These are phyloP conservation scores for Oncorhynchus keta DNA, from an alignment of 2,113 vertebrate genomes.

Conservation along the genomic window DNA sequence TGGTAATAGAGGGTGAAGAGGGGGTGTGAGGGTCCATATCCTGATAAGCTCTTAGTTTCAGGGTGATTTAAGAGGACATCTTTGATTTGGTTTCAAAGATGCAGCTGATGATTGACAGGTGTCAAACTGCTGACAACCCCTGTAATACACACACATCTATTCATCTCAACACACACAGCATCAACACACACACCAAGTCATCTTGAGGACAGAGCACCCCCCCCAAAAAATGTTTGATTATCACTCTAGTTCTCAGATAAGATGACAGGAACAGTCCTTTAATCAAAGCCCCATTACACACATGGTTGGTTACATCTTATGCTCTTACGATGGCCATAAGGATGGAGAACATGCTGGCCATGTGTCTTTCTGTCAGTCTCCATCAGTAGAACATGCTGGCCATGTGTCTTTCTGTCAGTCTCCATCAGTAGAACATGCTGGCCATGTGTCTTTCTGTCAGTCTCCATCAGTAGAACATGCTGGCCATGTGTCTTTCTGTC, in stretches of 20 bases:
- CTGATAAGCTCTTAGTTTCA: background rate
- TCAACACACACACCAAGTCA: slow-evolving; percentile 21
- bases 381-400: too few species aligned
- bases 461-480: too few species aligned
- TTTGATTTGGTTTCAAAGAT: slow-evolving; percentile 44
- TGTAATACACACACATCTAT: too few species aligned
- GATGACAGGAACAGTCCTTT: slow-evolving; percentile 55
- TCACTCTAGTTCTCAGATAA: slow-evolving; percentile 41
- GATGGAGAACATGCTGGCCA: slow-evolving; percentile 30
- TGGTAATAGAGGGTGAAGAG: slow-evolving; percentile 55
- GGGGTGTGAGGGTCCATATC: too few species aligned
- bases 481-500: too few species aligned
- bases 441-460: too few species aligned
- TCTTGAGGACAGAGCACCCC: slow-evolving; percentile 15
- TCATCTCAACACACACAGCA: too few species aligned
- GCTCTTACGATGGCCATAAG: slow-evolving; percentile 55
- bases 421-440: too few species aligned
- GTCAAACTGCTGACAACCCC: background rate
- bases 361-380: slow-evolving; percentile 12
- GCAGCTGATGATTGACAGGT: slow-evolving; percentile 25
- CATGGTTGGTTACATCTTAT: slow-evolving; percentile 60
- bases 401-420: too few species aligned
- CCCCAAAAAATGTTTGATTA: slow-evolving; percentile 30
- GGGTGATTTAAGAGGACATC: slow-evolving; percentile 14
- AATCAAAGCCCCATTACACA: slow-evolving; percentile 63